Conservation (phyloP, 1,140 invertebrate genomes). For the Drosophila leontia region DNA sequence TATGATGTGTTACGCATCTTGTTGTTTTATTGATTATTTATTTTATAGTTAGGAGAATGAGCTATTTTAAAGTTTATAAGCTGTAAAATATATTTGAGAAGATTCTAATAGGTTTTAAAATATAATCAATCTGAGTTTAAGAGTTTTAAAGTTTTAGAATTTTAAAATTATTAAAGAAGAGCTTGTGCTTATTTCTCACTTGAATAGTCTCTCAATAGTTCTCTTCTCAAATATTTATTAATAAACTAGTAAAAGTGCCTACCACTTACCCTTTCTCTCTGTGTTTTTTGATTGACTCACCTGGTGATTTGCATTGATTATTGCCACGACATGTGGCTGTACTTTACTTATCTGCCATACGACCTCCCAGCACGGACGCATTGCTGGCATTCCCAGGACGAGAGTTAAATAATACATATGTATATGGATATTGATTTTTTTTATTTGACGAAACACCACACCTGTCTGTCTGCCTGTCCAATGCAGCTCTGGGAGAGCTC, state of each 20-base stretch:
- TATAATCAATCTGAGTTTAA: neutral
- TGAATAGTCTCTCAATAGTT: neutral
- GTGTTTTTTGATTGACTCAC: conserved; percentile 31
- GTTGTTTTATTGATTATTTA: neutral
- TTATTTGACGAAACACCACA: conserved; percentile 27
- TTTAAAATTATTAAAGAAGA: neutral
- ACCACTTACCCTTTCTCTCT: neutral
- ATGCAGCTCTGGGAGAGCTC: conserved; percentile 34
- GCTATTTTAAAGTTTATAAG: neutral
- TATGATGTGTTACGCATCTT: neutral
- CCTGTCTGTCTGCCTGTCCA: conserved; percentile 32
- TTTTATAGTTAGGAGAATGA: conserved; percentile 88
- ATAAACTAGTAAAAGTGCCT: neutral
- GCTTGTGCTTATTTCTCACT: neutral
- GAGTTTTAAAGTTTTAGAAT: neutral
- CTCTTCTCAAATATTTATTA: neutral
- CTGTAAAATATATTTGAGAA: neutral
- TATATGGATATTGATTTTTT: conserved; percentile 63
- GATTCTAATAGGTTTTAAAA: too few relatives aligned
- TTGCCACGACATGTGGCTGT: conserved; percentile 29
- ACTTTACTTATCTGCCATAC: neutral
- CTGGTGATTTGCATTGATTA: conserved; percentile 48
- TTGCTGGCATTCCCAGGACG: conserved; percentile 55
- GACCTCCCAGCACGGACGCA: conserved; percentile 21
- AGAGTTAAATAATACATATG: conserved; percentile 49